Base-by-base conservation (phyloP, 2,797 vertebrate species). In the Mormyrops boulengeri region DNA sequence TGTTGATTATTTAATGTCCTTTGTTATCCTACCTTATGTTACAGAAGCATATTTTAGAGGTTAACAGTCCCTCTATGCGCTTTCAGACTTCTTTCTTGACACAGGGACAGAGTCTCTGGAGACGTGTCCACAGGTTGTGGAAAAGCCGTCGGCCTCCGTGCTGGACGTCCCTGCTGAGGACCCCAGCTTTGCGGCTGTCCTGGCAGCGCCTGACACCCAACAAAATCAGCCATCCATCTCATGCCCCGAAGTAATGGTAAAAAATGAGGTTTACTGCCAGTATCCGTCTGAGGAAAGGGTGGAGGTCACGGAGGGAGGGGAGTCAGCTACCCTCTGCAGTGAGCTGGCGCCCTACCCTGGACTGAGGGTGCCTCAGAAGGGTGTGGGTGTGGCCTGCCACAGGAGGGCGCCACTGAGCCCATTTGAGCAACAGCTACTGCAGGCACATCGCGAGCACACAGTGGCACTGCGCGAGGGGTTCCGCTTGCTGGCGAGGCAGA, bases 351-450 rank as follows among this genome's bases (percentile, higher is more conserved):
- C 90, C 84, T 89, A 14, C 85, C 41, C 88, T 38, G 88, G 66
- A 0, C 30, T 88, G 41, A 77, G 53, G 12, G 52, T 17, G n/a
- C 88, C 66, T 34, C 85, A 57, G 19, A 87, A 53, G 85, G 62
- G 30, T 3, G 55, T 47, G 19, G 85, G 57, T 30, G 26, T 12
- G n/a, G n/a, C 60, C 38, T 89, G 85, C n/a, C 12, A 85, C 53
- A 84, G 14, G 26, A 89, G 52, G 60, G 62, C 49, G 2, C 22
- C 57, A 0, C 52, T 90, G 17, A 80, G 90, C 52, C 69, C 88
- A 12, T 91, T 90, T 30, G 89, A 91, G 85, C 88, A 91, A 85
- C 90, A 91, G 88, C 85, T 91, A 22, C 85, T 90, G 41, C 69
- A 88, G 38, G 89, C 88, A 0, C 90, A 91, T 47, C 88, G 88